Evolutionary conservation across 2,113 vertebrate genomes (phyloP), one percentile per base, ranked within the genome.

Genomic region (Eretmochelys imbricata): DNA sequence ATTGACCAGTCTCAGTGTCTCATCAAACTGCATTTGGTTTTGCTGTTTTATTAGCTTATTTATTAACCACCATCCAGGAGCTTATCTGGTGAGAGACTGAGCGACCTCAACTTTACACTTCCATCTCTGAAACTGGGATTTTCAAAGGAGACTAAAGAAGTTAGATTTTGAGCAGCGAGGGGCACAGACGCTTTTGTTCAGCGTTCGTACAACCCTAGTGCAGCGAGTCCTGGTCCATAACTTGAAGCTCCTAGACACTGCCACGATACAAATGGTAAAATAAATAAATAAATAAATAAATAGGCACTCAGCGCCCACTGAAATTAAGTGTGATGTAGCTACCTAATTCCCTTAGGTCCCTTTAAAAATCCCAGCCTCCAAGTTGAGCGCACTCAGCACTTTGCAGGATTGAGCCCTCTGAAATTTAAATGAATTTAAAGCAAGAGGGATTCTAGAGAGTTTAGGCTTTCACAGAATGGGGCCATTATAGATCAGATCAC

Each of bases 21-120:
- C 22, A 92, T 91, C 86, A 84, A 95, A 84, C 84, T 1, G 3
- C 81, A 69, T 89, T 85, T 79, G 25, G 31, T 95, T 93, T n/a
- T n/a, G 35, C 72, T 80, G 59, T 13, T 84, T 95, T 88, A 10
- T 54, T 80, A 93, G 75, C 82, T 75, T 85, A 22, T 75, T 82
- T 91, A 82, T 84, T 38, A 81, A 35, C 35, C 29, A n/a, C 65
- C 78, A 91, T 20, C 27, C 49, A 80, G 48, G 65, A 91, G 82
- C 13, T 24, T 38, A 79, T 27, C 25, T 0, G 62, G 31, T 17
- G 29, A 80, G 75, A 82, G 81, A 11, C 35, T 20, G 82, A 89
- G 16, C 1, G 0, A 6, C 55, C 93, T n/a, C 59, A 78, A 82
- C 29, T 54, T 62, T 55, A 50, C 55, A 55, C 6, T 59, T 50